phyloP scores from a whole-genome alignment of 2,113 vertebrate genomes.

The Hippolais icterina region DNA sequence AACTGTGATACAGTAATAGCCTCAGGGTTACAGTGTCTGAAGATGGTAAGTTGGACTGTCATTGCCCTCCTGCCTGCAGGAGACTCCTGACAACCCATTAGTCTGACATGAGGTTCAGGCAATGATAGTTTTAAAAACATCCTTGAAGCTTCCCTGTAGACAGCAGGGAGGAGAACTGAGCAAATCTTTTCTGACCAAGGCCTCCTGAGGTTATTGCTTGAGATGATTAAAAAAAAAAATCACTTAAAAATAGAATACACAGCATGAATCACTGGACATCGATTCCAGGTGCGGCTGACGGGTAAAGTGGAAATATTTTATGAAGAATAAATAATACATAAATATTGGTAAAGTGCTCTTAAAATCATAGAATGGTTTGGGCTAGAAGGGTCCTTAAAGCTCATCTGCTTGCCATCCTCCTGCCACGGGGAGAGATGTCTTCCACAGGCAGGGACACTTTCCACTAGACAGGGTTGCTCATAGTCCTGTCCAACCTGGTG shows the following conservation, averaged over 20 bases:
- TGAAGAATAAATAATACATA: not conserved
- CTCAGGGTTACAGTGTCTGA: not conserved
- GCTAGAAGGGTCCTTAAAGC: not conserved
- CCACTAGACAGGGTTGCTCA: not conserved
- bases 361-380: not conserved
- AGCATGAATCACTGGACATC: not conserved
- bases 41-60: slow-evolving; percentile 15
- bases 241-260: not conserved
- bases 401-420: not conserved
- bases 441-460: not conserved
- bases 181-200: slow-evolving; percentile 24
- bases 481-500: not conserved
- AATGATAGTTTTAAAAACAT: slow-evolving; percentile 42
- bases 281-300: not conserved
- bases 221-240: not conserved
- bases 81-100: slow-evolving; percentile 30
- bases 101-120: slow-evolving; percentile 17
- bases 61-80: slow-evolving; percentile 24
- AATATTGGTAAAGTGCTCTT: not conserved
- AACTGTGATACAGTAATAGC: not conserved
- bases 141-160: not conserved
- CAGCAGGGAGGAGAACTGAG: not conserved
- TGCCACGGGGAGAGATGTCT: not conserved
- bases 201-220: not conserved
- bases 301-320: not conserved